Evolutionary conservation across 2,797 vertebrate genomes (phyloP), one percentile per base, ranked within the genome.

Genomic region (Leptatherina wallacei): DNA sequence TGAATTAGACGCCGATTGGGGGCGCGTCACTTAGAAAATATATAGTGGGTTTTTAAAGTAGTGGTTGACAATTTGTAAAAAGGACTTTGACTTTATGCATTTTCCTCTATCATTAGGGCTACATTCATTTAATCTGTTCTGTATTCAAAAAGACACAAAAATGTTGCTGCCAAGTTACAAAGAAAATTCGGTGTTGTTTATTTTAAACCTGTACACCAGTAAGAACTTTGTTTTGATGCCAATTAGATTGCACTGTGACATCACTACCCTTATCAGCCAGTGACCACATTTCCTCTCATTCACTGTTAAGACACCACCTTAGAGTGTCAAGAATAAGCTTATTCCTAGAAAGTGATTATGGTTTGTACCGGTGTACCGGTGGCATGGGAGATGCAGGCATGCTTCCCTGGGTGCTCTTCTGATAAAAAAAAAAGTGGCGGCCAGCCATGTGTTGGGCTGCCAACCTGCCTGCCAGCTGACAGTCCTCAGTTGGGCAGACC

Each of bases 351-450:
- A 71, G 62, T 51, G 52, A 49, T 82, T 66, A 73, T 70, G 65
- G 56, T 86, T 84, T 75, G 67, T 77, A 69, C 54, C 63, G 1
- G 35, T 76, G 67, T 57, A 59, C 42, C 42, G 73, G 44, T n/a
- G n/a, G n/a, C n/a, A n/a, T n/a, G 69, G 65, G 59, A 4, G 71
- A 69, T 47, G 65, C 73, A 73, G 74, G 63, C 69, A 20, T 20
- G 81, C 57, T 57, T 79, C 60, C 77, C 64, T 51, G 35, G 62
- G 63, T 77, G 65, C 71, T 38, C 72, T 78, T 82, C 20, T 56
- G 71, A 80, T 69, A n/a, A 71, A 84, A 89, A 74, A 85, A 88
- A 87, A 78, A 84, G 67, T 71, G 75, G 58, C 33, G 13, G 71
- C 49, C 56, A 57, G 69, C 77, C 63, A 80, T 78, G 77, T 80